A percentile compares a stretch with the other conserved stretches of the same genome.
Conservation (phyloP, 2,113 vertebrate species). For the Lontra canadensis region DNA sequence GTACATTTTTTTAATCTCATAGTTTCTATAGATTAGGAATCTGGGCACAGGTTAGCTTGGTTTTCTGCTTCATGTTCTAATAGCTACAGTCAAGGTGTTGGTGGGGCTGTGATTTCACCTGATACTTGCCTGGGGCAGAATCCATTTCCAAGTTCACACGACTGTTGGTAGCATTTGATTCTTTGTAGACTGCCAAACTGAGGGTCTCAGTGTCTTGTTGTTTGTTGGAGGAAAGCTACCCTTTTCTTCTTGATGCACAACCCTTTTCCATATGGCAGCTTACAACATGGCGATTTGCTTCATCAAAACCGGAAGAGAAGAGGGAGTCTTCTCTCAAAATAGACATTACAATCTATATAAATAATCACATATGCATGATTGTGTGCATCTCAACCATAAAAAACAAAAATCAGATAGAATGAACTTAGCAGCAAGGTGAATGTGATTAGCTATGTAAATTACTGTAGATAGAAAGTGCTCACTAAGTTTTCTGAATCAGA, state of each 20-base stretch:
- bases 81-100: neutral
- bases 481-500: neutral
- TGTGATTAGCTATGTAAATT: neutral
- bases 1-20: neutral
- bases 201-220: neutral
- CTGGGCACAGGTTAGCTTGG: neutral
- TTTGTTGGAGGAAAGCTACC: neutral
- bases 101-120: neutral
- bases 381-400: neutral
- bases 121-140: neutral
- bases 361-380: neutral
- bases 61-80: neutral
- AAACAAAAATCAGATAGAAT: neutral
- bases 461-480: neutral
- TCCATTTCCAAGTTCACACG: neutral
- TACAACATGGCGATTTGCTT: neutral
- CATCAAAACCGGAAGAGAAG: neutral
- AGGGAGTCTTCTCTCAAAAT: neutral
- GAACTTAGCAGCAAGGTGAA: neutral
- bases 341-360: neutral
- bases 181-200: neutral
- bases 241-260: neutral
- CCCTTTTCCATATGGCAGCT: neutral
- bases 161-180: neutral
- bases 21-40: neutral